phyloP scores from a whole-genome alignment of 2,113 vertebrate species.

The Trachemys scripta region DNA sequence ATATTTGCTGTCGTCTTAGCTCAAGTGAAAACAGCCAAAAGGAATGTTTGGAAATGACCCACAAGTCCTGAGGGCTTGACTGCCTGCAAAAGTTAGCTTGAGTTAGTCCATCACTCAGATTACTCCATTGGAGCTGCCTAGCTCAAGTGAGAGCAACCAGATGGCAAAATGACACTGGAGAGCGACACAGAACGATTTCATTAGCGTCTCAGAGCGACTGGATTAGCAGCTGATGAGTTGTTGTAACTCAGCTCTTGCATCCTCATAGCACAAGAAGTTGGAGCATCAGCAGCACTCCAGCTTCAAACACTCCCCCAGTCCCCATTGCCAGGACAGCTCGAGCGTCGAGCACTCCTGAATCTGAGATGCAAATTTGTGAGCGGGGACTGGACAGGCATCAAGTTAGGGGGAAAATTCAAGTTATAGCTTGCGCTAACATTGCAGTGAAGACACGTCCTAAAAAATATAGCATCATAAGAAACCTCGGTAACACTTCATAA shows the following conservation, averaged over 20 bases:
- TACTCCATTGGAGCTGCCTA: not conserved
- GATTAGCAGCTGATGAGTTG: not conserved
- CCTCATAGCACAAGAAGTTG: not conserved
- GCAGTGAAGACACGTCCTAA: not conserved
- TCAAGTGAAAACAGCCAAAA: not conserved
- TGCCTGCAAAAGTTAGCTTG: not conserved
- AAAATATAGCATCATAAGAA: not conserved
- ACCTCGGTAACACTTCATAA: not conserved
- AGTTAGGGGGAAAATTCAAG: not conserved
- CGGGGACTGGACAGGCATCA: not conserved
- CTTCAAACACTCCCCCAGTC: not conserved
- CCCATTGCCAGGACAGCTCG: not conserved
- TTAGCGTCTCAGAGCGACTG: not conserved
- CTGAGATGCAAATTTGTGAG: not conserved
- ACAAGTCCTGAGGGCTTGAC: not conserved
- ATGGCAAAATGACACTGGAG: not conserved
- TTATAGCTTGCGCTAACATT: not conserved
- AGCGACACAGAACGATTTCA: not conserved
- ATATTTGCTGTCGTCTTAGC: not conserved
- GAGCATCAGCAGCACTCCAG: not conserved
- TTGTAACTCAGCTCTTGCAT: not conserved
- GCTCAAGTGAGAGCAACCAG: not conserved
- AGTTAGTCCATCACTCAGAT: not conserved
- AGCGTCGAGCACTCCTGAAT: not conserved
- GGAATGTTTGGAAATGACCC: not conserved